phyloP scores from a whole-genome alignment of 2,888 invertebrate species.

The Chymomyza fuscimana region DNA sequence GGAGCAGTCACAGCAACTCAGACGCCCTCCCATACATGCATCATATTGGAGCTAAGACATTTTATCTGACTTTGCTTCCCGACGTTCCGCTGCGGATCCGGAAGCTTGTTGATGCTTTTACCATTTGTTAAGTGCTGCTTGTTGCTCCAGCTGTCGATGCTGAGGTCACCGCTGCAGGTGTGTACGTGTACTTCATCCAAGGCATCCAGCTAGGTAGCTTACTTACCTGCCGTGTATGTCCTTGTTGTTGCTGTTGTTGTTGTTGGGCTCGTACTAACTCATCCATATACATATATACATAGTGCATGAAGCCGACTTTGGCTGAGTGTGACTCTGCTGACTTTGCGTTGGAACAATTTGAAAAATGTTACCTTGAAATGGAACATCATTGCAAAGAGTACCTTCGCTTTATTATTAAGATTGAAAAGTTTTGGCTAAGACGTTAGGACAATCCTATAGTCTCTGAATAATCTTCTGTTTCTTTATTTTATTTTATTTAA shows the following conservation, averaged over 20 bases:
- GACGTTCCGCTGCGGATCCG: conserved; percentile 71
- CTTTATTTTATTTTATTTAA: no score
- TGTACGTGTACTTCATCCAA: conserved; percentile 40
- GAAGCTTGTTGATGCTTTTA: conserved; percentile 74
- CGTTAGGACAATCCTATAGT: no score
- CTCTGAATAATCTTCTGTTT: no score
- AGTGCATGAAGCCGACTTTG: neutral
- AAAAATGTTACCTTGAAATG: neutral
- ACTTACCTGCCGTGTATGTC: conserved; percentile 19
- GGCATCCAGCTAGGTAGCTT: conserved; percentile 30
- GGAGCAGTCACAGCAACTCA: conserved; percentile 25
- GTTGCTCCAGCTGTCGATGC: conserved; percentile 73
- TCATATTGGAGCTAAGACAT: conserved; percentile 52
- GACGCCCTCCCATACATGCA: neutral
- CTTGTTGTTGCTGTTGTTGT: conserved; percentile 38
- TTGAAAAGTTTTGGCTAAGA: neutral
- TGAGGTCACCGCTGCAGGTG: conserved; percentile 73
- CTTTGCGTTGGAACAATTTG: neutral
- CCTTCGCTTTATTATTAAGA: neutral
- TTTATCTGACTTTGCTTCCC: conserved; percentile 65
- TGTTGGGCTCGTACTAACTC: conserved; percentile 56
- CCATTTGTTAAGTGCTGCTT: conserved; percentile 75
- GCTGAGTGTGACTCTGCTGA: neutral
- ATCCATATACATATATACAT: conserved; percentile 31
- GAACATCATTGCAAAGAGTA: neutral